Base-by-base conservation (phyloP, 1,140 invertebrate species). In the Berghia stephanieae region DNA sequence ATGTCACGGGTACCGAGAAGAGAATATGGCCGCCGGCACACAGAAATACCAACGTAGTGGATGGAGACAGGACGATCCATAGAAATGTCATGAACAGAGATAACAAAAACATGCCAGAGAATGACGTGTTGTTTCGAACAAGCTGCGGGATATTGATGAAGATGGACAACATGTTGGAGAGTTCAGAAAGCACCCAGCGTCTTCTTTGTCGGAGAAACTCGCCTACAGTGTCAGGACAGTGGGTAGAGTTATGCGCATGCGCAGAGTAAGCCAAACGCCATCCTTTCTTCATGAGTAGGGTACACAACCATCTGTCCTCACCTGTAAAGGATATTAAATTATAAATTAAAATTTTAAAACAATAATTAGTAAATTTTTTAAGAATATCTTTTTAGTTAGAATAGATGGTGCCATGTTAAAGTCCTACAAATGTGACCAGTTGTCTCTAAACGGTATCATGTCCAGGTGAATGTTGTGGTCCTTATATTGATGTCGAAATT, bases 101-200 rank as follows among this genome's bases (percentile, higher is more conserved):
- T 6, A 87, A 52, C 55, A 92, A 91, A 75, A 91, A 92, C 74
- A 90, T 90, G 27, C 89, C 87, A 1, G 91, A 91, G 70, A 93
- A 92, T 73, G 91, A 90, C 38, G 92, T 89, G 81, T 93, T 93
- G 27, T 91, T 87, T 76, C 86, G 82, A 27, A 92, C 87, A 63
- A 90, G 90, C 80, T 91, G 90, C 38, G 84, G 82, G 1, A 93
- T 82, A 8, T 92, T 81, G 82, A 93, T 91, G 21, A 93, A 85
- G 43, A 82, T 80, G 3, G 92, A 92, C 52, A 92, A 90, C 92
- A 93, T 92, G 83, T 92, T 92, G 52, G 92, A 92, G 84, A 92
- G 90, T 13, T 92, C 93, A 1, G 92, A 92, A 1, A 92, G 91
- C 44, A 92, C 91, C 92, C 92, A 93, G 31, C 92, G 85, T 57